Evolutionary conservation across 2,888 invertebrate genomes (phyloP).

Genomic region (Pseudococcus longispinus): DNA sequence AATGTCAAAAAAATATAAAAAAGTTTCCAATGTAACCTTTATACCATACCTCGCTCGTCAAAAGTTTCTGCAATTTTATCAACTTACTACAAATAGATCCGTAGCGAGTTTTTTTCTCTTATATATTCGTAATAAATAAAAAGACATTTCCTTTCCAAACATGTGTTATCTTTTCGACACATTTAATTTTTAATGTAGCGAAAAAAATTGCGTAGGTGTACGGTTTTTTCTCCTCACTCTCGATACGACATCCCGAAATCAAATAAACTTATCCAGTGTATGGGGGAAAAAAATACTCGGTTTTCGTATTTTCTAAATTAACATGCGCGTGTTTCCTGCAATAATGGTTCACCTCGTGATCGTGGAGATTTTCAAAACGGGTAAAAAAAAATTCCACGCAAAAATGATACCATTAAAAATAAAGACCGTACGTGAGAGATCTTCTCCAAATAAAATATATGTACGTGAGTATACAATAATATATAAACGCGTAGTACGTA

Average conservation of each 20-base stretch:
- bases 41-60: constrained; percentile 36
- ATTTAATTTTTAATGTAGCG: constrained; percentile 2
- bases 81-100: constrained; percentile 20
- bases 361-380: neutral
- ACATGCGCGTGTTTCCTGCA: neutral
- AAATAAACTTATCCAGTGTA: neutral
- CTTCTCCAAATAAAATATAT: neutral
- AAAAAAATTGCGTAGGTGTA: neutral
- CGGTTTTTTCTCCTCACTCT: neutral
- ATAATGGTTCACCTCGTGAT: neutral
- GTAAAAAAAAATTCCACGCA: neutral
- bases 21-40: constrained; percentile 22
- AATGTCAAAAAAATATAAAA: constrained; percentile 1
- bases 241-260: neutral
- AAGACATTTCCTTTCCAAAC: neutral
- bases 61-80: neutral
- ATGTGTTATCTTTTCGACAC: neutral
- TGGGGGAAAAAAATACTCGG: neutral
- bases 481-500: neutral
- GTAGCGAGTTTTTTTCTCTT: neutral
- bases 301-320: constrained; percentile 1
- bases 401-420: constrained; percentile 22
- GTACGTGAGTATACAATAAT: neutral
- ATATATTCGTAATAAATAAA: constrained; percentile 6
- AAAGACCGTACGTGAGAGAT: constrained; percentile 34